Conservation (phyloP, 2,888 invertebrate species). For the Noctua comes region DNA sequence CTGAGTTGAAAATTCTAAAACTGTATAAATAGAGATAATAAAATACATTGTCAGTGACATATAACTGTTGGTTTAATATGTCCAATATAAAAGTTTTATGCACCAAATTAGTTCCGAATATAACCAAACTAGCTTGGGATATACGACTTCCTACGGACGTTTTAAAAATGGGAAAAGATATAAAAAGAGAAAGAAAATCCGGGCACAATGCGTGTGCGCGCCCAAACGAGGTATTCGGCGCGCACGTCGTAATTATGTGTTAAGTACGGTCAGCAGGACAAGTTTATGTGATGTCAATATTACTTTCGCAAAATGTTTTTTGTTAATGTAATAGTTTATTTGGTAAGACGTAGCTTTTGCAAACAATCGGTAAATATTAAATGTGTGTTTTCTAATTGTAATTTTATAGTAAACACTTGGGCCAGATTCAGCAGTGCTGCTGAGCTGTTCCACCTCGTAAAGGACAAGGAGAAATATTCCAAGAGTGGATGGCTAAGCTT, state of each 20-base stretch:
- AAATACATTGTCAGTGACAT: conserved; percentile 80
- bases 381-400: background rate
- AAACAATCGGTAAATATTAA: background rate
- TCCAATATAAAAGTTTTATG: conserved; percentile 81
- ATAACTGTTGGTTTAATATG: conserved; percentile 71
- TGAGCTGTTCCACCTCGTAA: background rate
- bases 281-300: conserved; percentile 30
- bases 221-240: conserved; percentile 83
- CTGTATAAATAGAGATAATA: conserved; percentile 81
- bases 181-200: conserved; percentile 78
- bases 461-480: background rate
- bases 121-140: conserved; percentile 72
- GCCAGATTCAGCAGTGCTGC: background rate
- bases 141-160: conserved; percentile 84
- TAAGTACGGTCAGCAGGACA: conserved; percentile 75
- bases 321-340: background rate
- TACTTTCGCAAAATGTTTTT: conserved; percentile 5
- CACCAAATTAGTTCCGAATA: conserved; percentile 86
- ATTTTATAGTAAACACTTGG: background rate
- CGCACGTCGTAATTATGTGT: conserved; percentile 81
- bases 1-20: conserved; percentile 72
- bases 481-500: background rate
- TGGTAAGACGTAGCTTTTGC: background rate
- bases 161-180: conserved; percentile 84
- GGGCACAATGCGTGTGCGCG: conserved; percentile 82